These are phyloP conservation scores for Pentalonia nigronervosa DNA, from an alignment of 1,140 invertebrate species.

Conservation along the genomic window DNA sequence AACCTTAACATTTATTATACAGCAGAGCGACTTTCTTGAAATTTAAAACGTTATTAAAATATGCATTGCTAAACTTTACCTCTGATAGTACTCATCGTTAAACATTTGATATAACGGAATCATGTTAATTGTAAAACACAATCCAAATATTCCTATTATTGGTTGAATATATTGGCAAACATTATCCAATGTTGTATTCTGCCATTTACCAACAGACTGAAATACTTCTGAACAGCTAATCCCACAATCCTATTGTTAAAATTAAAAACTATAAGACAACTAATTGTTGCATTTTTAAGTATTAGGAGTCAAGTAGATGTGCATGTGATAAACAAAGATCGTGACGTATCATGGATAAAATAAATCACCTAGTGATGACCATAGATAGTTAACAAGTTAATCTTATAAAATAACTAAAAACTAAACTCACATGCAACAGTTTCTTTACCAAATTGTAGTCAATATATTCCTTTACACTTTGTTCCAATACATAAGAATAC, in stretches of 20 bases:
- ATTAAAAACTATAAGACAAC: background rate
- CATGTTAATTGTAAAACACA: conserved; percentile 38
- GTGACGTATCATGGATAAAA: no score
- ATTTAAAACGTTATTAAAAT: no score
- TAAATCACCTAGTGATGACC: no score
- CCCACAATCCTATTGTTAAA: background rate
- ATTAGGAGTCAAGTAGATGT: no score
- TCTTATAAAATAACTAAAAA: no score
- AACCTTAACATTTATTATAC: no score
- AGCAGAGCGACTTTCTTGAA: no score
- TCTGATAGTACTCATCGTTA: background rate
- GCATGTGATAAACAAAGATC: no score
- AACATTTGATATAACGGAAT: conserved; percentile 25
- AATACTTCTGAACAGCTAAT: conserved; percentile 34
- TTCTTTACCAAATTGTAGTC: background rate
- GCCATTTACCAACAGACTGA: background rate
- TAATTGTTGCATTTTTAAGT: no score
- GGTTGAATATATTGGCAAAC: background rate
- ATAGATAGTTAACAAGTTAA: no score
- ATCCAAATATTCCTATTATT: background rate
- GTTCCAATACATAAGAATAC: background rate
- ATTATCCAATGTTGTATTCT: background rate
- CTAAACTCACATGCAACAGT: background rate
- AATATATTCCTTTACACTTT: background rate
- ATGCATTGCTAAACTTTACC: background rate